Base-by-base conservation (phyloP, 2,113 vertebrate species). In the Mohoua ochrocephala region DNA sequence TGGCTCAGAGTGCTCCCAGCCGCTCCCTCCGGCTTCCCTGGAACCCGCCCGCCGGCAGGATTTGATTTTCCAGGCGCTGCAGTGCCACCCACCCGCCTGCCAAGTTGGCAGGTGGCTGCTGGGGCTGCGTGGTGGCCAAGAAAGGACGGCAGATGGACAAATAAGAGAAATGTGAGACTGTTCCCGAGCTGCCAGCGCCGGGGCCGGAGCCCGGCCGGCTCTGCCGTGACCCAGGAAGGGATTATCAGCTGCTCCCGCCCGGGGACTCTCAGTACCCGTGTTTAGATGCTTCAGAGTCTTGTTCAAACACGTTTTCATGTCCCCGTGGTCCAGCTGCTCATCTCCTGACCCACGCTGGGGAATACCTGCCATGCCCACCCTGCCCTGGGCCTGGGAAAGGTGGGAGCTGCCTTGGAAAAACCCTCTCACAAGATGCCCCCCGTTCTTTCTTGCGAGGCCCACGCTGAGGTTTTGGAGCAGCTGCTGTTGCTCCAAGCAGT, bases 21-120 rank as follows among this genome's bases (percentile, higher is more conserved):
- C 70, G 50, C 85, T 90, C 76, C 91, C 94, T 94, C 73, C 87
- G 37, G 70, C 84, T 61, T 41, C 95, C 89, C 94, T 89, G 91
- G 60, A 75, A 73, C 67, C 60, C 30, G 9, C 64, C 22, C 4
- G 7, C 9, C 26, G 8, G 88, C 54, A 61, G 71, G 87, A 4
- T 10, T 45, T 24, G 45, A 39, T 96, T 92, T 67, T 85, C 77
- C 90, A 92, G 84, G 71, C 39, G 1, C 52, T 70, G 83, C 69
- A 31, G 50, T 80, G 80, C 84, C 89, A 76, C 49, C 44, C 7
- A 0, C 24, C 28, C 2, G 37, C 42, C 73, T 41, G 61, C 84
- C 89, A 59, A 54, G 82, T 22, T 92, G 88, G 78, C 87, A 78
- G 94, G 88, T 78, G 50, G 81, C n/a, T 64, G 63, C 71, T 33